Evolutionary conservation across 2,113 vertebrate genomes (phyloP).

Genomic region (Colaptes auratus): DNA sequence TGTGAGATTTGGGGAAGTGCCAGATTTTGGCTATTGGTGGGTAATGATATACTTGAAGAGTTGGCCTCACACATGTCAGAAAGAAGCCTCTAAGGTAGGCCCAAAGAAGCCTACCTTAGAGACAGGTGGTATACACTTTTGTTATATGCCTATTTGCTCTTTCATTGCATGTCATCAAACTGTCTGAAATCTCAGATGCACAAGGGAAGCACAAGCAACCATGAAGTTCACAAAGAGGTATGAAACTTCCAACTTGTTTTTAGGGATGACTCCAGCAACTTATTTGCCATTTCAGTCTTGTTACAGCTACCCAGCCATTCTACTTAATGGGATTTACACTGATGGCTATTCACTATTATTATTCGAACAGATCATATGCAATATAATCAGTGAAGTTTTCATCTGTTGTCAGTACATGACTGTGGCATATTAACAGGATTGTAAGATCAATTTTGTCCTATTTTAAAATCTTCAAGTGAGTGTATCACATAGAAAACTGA

Average conservation of each 20-base stretch:
- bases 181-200: not conserved
- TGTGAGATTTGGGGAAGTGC: not conserved
- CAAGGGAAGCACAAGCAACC: not conserved
- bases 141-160: not conserved
- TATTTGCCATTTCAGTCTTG: not conserved
- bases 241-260: not conserved
- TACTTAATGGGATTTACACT: not conserved
- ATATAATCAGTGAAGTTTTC: not conserved
- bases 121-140: not conserved
- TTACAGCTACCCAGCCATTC: not conserved
- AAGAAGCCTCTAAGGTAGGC: too few relatives aligned
- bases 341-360: not conserved
- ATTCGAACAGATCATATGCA: not conserved
- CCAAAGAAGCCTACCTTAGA: not conserved
- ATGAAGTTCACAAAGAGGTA: not conserved
- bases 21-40: not conserved
- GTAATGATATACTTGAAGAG: not conserved
- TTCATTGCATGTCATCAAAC: not conserved
- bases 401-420: not conserved
- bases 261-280: not conserved
- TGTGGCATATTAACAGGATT: not conserved
- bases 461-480: slow-evolving; percentile 13
- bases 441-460: not conserved
- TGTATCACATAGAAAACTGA: slow-evolving; percentile 11
- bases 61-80: not conserved